Base-by-base conservation (phyloP, 2,797 vertebrate species). In the Coluber constrictor region DNA sequence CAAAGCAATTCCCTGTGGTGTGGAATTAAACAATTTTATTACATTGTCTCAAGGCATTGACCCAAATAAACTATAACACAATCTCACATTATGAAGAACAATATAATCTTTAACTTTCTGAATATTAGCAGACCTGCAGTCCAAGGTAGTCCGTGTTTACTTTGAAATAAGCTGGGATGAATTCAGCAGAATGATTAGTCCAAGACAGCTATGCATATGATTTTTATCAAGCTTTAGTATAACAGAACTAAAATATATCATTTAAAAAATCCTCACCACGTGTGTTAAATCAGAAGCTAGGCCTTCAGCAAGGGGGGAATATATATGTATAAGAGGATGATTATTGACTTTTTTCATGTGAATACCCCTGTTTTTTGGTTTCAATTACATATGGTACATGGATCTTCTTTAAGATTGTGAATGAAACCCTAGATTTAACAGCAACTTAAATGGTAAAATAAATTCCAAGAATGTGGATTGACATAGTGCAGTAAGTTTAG, bases 21-120 rank as follows among this genome's bases (percentile, higher is more conserved):
- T 63, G 12, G 90, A 93, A 93, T 93, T 93, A 93, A 66, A 83
- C 37, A 61, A 25, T 57, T 86, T 91, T 93, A 66, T 91, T 89
- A 93, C n/a, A 93, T 66, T 83, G 51, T 91, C 87, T 89, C 18
- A 37, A 86, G 74, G 60, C 87, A 86, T 43, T 57, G 70, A 74
- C 70, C 59, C 51, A 91, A 86, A 32, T 60, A 66, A 89, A 89
- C 16, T 37, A 86, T 63, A 93, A 83, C 55, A 43, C 90, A 86
- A 61, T 25, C 16, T 91, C n/a, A 89, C 8, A 63, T 61, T 61
- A 83, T 43, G 59, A 93, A 93, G 54, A 66, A 61, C 16, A 89
- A 83, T 83, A 70, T 59, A 79, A 15, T 91, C 43, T 88, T 90
- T 47, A 93, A n/a, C 54, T 90, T 70, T 89, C 47, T 60, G 55